These are phyloP conservation scores for Acanthornis magna DNA, from an alignment of 2,797 vertebrate genomes.

Conservation along the genomic window DNA sequence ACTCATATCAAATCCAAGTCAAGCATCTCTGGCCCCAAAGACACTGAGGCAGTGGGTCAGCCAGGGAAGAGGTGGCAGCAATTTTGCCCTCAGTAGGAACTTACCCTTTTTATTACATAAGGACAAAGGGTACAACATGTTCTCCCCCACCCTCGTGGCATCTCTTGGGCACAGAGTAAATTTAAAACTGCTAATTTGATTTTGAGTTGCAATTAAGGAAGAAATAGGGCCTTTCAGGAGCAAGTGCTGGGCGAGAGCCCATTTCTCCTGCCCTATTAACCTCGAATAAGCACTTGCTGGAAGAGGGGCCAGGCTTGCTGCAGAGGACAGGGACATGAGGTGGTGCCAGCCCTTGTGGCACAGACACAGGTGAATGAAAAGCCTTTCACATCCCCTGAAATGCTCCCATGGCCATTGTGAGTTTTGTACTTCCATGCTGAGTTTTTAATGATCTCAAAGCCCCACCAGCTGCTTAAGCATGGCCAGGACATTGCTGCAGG, in stretches of 20 bases:
- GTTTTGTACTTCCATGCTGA: not conserved
- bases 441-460: not conserved
- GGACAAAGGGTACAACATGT: not conserved
- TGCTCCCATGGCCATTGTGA: accelerated
- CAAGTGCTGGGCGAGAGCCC: not conserved
- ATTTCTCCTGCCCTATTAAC: constrained; percentile 37
- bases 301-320: not conserved
- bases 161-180: constrained; percentile 35
- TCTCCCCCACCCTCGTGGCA: not conserved
- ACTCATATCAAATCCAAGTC: not conserved
- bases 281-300: not conserved
- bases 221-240: constrained; percentile 27
- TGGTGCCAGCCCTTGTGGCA: accelerated
- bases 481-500: accelerated
- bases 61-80: not conserved
- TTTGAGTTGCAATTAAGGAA: constrained; percentile 44
- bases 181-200: constrained; percentile 54
- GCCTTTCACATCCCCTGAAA: not conserved
- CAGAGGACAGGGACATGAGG: not conserved
- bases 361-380: not conserved
- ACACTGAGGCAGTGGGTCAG: accelerated
- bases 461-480: accelerated
- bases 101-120: constrained; percentile 14
- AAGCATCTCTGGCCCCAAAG: not conserved
- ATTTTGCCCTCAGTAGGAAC: not conserved